These are phyloP conservation scores for Hydrolagus affinis DNA, from an alignment of 2,113 vertebrate species.

Conservation along the genomic window DNA sequence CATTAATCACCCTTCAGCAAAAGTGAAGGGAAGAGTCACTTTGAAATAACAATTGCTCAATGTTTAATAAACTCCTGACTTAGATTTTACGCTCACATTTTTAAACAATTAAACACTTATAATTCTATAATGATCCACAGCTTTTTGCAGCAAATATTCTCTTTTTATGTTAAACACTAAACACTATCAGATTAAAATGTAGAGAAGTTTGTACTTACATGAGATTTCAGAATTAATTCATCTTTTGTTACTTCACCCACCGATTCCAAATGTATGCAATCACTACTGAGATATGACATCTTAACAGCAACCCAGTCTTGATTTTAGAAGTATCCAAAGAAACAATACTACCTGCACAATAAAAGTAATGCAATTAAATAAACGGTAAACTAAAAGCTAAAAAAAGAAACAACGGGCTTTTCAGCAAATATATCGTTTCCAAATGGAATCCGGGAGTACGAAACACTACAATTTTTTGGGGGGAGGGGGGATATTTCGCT, in stretches of 20 bases:
- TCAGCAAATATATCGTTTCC: neutral
- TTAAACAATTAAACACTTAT: neutral
- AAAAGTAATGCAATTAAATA: neutral
- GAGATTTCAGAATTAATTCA: slow-evolving; percentile 90
- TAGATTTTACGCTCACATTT: neutral
- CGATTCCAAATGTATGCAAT: slow-evolving; percentile 86
- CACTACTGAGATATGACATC: slow-evolving; percentile 67
- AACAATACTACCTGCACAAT: neutral
- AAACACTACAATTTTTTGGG: no score
- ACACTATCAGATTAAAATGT: neutral
- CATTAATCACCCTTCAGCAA: neutral
- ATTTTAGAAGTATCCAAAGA: neutral
- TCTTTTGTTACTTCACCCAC: slow-evolving; percentile 97
- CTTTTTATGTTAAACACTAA: neutral
- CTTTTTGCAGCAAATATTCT: neutral
- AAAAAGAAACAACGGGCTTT: neutral
- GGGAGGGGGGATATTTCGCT: no score
- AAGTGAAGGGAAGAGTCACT: neutral
- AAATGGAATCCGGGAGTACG: no score
- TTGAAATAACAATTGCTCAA: neutral
- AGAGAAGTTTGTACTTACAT: slow-evolving; percentile 62
- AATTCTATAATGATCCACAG: no score
- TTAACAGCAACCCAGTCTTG: slow-evolving; percentile 35
- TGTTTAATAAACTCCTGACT: neutral
- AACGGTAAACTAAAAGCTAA: neutral